phyloP scores from a whole-genome alignment of 2,888 invertebrate species.

The Idaea straminata region DNA sequence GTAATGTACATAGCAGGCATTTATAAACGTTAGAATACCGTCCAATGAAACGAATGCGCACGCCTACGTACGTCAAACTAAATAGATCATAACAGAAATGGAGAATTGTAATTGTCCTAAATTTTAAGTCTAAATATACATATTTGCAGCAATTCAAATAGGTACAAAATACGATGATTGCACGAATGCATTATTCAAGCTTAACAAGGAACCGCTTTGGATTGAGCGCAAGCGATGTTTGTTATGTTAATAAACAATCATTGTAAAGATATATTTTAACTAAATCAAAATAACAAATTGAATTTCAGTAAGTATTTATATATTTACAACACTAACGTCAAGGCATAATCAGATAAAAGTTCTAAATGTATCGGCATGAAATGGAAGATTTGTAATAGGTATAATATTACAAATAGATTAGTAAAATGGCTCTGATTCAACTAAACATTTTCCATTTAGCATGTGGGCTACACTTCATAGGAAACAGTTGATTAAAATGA shows the following conservation, averaged over 20 bases:
- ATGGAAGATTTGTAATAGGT: constrained; percentile 26
- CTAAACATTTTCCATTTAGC: constrained; percentile 31
- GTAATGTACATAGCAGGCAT: background rate
- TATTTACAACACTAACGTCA: constrained; percentile 12
- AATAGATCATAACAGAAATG: constrained; percentile 20
- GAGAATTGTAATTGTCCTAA: constrained; percentile 11
- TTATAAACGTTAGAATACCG: background rate
- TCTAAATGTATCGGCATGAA: constrained; percentile 32
- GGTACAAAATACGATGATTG: background rate
- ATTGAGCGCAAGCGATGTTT: background rate
- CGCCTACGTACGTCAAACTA: constrained; percentile 5
- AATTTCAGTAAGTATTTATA: background rate
- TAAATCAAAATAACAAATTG: background rate
- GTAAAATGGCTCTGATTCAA: constrained; percentile 29
- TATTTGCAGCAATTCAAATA: background rate
- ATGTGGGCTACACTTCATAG: constrained; percentile 30
- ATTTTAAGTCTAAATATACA: background rate
- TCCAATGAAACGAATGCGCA: background rate
- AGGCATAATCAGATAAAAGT: constrained; percentile 16
- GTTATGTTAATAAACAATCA: background rate
- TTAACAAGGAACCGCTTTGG: background rate
- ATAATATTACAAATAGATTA: constrained; percentile 28
- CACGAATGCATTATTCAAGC: background rate
- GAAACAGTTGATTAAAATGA: too few species aligned
- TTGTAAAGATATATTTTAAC: background rate